Base-by-base conservation (phyloP, 2,797 vertebrate genomes). In the Coregonus suidteri region DNA sequence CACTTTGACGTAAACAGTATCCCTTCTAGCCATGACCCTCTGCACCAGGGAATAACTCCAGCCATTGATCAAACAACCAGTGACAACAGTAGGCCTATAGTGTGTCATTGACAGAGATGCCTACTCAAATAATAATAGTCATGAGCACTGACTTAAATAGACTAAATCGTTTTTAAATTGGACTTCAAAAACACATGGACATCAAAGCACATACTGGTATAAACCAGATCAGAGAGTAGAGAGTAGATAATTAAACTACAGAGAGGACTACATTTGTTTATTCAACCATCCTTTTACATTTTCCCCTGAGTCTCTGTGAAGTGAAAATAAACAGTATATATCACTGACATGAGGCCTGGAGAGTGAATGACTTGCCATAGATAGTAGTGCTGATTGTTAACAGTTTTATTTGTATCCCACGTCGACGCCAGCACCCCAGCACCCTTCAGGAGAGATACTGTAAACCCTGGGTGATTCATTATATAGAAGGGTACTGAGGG, bases 381-480 rank as follows among this genome's bases (percentile, higher is more conserved):
- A 47, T 47, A 47, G 9, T 47, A 47, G 2, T 47, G 41, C 9
- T 91, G 83, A 79, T 37, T 87, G 86, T 80, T 90, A 87, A 86
- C 84, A 88, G 87, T 91, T 90, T 92, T 88, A 47, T 47, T 92
- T 90, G 89, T 86, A 85, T 82, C 75, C 73, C 76, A 83, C 79
- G 85, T 79, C 84, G 41, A 47, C 2, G 41, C 41, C 9, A 47
- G 41, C 41, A 47, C 41, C 41, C 41, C 41, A 91, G 92, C 89
- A 87, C 84, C 89, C 90, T 88, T 80, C 85, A 90, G 79, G 84
- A 86, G 88, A 47, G 84, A 87, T 81, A 85, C 76, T 52, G 79
- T 86, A 82, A 84, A 82, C 71, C 79, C 77, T 83, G 75, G 85
- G 74, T 82, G 81, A 90, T 91, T 84, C 80, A 87, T 87, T 83